Evolutionary conservation across 2,797 vertebrate species (phyloP), one percentile per base, ranked within the genome.

Genomic region (Epinephelus coioides): DNA sequence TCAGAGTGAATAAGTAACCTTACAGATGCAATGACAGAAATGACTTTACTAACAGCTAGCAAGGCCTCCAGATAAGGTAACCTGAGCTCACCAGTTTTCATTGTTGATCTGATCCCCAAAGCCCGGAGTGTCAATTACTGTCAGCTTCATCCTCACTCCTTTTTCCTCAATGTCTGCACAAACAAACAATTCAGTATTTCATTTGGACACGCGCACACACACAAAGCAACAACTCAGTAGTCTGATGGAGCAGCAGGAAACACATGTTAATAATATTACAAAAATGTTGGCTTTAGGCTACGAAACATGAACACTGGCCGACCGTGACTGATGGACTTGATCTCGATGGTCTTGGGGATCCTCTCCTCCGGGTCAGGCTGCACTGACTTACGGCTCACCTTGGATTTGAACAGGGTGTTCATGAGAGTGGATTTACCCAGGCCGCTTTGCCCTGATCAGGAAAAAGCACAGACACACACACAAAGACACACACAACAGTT

Each of bases 91-190:
- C 98, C 98, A 98, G 93, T 99, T 97, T 93, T 99, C 98, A 0
- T 99, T 99, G 95, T 99, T 99, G 95, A 99, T 99, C 89, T 99
- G 98, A 91, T 99, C 98, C 80, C 98, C 98, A 30, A 99, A 99
- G 50, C 98, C 98, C 0, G 98, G 98, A 1, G 98, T 99, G 92
- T 99, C 98, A 0, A 99, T 98, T 57, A 99, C 97, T 0, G 98
- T 98, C 85, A 99, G 95, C 86, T 99, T 99, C 98, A 99, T 99
- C 79, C 97, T 96, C 78, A 99, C 98, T 0, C 98, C 98, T 78
- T 98, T 99, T 93, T 99, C 98, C 84, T 99, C 98, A 10, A 99
- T 96, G 72, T 99, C 98, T 99, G 90, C 4, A 90, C 76, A 5
- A 44, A 82, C 15, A 73, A 30, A 69, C 47, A 1, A 3, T 5